These are phyloP conservation scores for Amblyopsis hoosieri DNA, from an alignment of 2,797 vertebrate species.

Conservation along the genomic window DNA sequence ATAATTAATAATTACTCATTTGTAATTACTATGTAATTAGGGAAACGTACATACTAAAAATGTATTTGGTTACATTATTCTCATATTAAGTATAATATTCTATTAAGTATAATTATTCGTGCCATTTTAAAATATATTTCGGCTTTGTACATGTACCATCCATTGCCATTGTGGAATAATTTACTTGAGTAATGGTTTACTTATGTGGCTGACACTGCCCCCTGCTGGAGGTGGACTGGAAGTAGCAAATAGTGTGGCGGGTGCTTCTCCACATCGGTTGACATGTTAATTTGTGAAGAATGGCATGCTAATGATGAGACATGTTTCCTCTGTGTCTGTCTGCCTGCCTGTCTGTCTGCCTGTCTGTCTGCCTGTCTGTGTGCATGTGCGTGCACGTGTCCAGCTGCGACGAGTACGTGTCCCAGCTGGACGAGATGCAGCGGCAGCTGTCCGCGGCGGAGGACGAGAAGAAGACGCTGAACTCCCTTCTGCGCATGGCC, in stretches of 20 bases:
- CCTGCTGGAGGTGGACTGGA: conserved; percentile 30
- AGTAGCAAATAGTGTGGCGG: background rate
- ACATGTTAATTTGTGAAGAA: background rate
- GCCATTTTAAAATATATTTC: background rate
- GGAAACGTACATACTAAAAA: conserved; percentile 24
- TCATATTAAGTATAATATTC: no score
- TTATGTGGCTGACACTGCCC: background rate
- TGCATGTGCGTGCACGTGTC: conserved; percentile 10
- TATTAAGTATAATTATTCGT: background rate
- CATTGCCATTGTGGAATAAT: background rate
- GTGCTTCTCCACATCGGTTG: background rate
- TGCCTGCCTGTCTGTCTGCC: background rate
- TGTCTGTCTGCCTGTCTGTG: background rate
- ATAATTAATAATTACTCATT: background rate
- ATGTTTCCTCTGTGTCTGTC: background rate
- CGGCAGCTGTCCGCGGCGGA: conserved; percentile 94
- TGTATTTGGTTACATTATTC: no score
- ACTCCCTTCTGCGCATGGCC: conserved; percentile 96
- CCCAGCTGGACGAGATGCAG: conserved; percentile 98
- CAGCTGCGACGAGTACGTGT: conserved; percentile 97
- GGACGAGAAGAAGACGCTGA: conserved; percentile 99
- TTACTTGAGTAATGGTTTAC: background rate
- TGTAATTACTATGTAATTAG: background rate
- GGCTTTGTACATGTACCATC: background rate
- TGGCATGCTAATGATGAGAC: background rate